Conservation (phyloP, 2,888 invertebrate species). For the Ophion ventricosus region DNA sequence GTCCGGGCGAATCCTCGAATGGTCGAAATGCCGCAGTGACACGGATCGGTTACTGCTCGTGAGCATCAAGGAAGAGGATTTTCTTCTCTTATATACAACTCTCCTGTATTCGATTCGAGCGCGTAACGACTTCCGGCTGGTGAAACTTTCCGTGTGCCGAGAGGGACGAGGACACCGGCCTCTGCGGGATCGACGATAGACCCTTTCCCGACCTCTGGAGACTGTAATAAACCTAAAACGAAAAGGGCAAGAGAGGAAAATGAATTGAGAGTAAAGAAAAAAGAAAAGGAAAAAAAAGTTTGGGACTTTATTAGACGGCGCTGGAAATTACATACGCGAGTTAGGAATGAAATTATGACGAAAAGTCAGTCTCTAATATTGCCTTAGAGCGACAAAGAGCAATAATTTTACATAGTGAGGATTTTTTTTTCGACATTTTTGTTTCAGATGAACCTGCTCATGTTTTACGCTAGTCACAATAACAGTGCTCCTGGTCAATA, state of each 20-base stretch:
- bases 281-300: background rate
- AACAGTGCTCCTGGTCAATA: too few relatives aligned
- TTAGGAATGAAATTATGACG: background rate
- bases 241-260: background rate
- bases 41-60: conserved; percentile 25
- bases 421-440: too few relatives aligned
- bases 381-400: background rate
- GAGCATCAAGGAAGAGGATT: conserved; percentile 24
- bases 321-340: background rate
- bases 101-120: conserved; percentile 94
- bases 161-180: conserved; percentile 89
- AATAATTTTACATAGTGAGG: background rate
- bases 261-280: too few relatives aligned
- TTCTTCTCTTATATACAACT: conserved; percentile 91
- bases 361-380: background rate
- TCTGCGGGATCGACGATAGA: conserved; percentile 85
- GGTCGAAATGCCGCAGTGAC: conserved; percentile 25
- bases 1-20: conserved; percentile 34
- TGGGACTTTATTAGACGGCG: background rate
- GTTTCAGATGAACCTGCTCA: too few relatives aligned
- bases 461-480: too few relatives aligned
- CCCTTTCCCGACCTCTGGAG: conserved; percentile 89
- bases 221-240: conserved; percentile 91
- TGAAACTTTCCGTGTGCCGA: conserved; percentile 89
- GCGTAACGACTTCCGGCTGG: conserved; percentile 93